These are phyloP conservation scores for Zaprionus ornatus DNA, from an alignment of 1,140 invertebrate species.

Conservation along the genomic window DNA sequence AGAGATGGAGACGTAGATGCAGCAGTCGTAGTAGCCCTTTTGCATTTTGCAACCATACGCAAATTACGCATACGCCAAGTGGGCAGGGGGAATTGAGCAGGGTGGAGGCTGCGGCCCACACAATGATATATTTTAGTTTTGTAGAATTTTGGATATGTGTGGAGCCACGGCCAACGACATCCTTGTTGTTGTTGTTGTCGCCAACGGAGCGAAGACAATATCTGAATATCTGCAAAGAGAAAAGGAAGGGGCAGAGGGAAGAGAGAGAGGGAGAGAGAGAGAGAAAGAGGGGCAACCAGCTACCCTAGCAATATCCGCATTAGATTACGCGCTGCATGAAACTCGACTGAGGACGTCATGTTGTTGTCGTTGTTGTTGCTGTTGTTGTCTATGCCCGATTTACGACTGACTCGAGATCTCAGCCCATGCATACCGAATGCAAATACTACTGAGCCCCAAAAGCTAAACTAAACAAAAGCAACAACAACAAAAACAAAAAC, in stretches of 20 bases:
- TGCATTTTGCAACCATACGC: conserved; percentile 56
- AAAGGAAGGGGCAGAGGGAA: no score
- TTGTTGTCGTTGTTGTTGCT: no score
- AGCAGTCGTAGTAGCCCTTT: conserved; percentile 50
- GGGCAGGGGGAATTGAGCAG: neutral
- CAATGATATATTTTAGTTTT: conserved; percentile 71
- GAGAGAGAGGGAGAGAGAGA: neutral
- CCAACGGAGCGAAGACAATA: conserved; percentile 70
- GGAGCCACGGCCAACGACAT: conserved; percentile 27
- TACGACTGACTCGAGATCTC: conserved; percentile 41
- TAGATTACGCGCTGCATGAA: conserved; percentile 17
- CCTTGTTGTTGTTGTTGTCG: conserved; percentile 38
- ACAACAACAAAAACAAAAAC: conserved; percentile 40
- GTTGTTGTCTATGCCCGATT: conserved; percentile 14
- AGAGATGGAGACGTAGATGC: neutral
- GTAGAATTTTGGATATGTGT: conserved; percentile 61
- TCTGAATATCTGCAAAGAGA: conserved; percentile 38
- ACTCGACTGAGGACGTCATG: neutral
- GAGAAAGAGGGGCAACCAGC: conserved; percentile 1
- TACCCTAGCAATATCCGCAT: conserved; percentile 48
- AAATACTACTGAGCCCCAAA: conserved; percentile 18
- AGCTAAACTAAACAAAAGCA: conserved; percentile 64
- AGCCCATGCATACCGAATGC: conserved; percentile 63
- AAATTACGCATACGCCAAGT: conserved; percentile 58
- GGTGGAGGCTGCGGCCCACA: conserved; percentile 8